These are phyloP conservation scores for Synergus laeviventris DNA, from an alignment of 2,888 invertebrate species.

Conservation along the genomic window DNA sequence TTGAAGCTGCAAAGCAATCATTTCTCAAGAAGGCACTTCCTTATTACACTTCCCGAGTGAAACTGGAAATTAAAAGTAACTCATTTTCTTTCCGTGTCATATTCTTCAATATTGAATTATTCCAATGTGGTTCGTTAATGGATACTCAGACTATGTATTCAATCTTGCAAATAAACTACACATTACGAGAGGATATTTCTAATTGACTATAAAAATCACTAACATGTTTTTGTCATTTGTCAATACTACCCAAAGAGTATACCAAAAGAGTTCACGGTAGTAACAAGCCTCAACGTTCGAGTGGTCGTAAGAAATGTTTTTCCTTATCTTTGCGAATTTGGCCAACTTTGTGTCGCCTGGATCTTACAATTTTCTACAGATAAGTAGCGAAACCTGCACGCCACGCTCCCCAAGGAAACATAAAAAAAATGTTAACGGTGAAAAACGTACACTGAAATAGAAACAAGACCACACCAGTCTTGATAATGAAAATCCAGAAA, in stretches of 20 bases:
- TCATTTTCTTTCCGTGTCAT: not conserved
- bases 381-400: conserved; percentile 36
- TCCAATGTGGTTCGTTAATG: not conserved
- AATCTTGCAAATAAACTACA: too few relatives aligned
- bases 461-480: not conserved
- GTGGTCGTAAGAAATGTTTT: conserved; percentile 32
- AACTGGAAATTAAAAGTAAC: conserved; percentile 16
- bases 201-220: not conserved
- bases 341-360: conserved; percentile 25
- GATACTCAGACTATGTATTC: not conserved
- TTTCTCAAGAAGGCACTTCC: conserved; percentile 22
- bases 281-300: conserved; percentile 30
- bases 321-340: conserved; percentile 25
- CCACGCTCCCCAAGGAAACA: conserved; percentile 6
- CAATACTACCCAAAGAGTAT: conserved; percentile 5
- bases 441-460: conserved; percentile 2
- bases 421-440: conserved; percentile 26
- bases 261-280: not conserved
- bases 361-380: conserved; percentile 31
- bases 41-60: not conserved
- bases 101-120: not conserved
- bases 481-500: conserved; percentile 19
- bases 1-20: conserved; percentile 24
- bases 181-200: not conserved
- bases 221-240: conserved; percentile 4